Percentiles rank a stretch among this genome's conserved stretches.
Evolutionary conservation across 1,140 invertebrate species (phyloP).

Genomic region (Sminthurides bifidus): DNA sequence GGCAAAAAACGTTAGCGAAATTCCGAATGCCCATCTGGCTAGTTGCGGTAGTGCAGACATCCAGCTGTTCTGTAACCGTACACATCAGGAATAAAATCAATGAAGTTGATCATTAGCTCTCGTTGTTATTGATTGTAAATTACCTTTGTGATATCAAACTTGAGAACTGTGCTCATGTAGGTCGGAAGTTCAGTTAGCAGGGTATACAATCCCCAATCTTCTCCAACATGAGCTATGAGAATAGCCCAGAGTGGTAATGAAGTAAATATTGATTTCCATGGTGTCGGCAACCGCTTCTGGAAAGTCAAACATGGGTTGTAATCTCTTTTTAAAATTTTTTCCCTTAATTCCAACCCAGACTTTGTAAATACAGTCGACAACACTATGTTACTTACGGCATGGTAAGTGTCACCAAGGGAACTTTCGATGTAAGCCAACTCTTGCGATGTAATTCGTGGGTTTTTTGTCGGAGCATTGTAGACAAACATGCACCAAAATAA

Average conservation of each 20-base stretch:
- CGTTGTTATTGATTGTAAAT: slow-evolving; percentile 5
- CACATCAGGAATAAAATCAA: not conserved
- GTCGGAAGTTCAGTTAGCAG: slow-evolving; percentile 89
- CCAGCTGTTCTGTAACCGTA: slow-evolving; percentile 24
- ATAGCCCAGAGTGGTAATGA: slow-evolving; percentile 72
- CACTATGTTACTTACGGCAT: not conserved
- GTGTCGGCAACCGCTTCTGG: slow-evolving; percentile 41
- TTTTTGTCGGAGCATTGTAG: slow-evolving; percentile 57
- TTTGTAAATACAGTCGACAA: not conserved
- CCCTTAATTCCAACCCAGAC: not conserved
- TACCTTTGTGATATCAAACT: slow-evolving; percentile 81
- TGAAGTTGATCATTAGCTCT: not conserved
- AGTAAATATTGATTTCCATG: slow-evolving; percentile 61
- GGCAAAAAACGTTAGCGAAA: slow-evolving; percentile 45
- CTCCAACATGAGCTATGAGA: slow-evolving; percentile 58
- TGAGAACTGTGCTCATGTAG: slow-evolving; percentile 88
- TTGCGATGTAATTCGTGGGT: slow-evolving; percentile 48
- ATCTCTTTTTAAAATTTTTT: too few relatives aligned
- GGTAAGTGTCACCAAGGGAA: slow-evolving; percentile 1
- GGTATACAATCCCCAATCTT: slow-evolving; percentile 56
- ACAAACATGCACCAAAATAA: slow-evolving; percentile 52
- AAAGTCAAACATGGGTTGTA: too few relatives aligned
- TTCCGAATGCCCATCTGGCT: slow-evolving; percentile 49
- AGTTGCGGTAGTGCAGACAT: slow-evolving; percentile 51
- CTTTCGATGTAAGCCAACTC: slow-evolving; percentile 43